Evolutionary conservation across 2,113 vertebrate genomes (phyloP).

Genomic region (Cryptoleucopteryx plumbea): DNA sequence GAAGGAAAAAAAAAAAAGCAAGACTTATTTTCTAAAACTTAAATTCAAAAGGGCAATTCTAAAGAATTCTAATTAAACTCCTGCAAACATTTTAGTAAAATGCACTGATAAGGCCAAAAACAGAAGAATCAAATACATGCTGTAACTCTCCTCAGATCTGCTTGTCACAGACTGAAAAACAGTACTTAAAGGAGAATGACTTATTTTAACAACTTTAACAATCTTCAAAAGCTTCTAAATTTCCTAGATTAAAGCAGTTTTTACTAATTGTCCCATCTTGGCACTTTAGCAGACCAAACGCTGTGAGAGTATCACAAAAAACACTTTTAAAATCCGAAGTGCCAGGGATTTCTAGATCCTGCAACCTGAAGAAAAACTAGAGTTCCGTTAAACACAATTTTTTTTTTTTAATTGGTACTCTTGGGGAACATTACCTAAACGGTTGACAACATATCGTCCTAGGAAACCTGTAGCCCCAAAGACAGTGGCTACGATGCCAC

Average conservation of each 20-base stretch:
- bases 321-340: background rate
- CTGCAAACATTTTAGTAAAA: background rate
- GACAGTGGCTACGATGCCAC: conserved; percentile 91
- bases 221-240: background rate
- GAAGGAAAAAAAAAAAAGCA: background rate
- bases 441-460: conserved; percentile 90
- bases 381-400: fast-evolving
- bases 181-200: background rate
- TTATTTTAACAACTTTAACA: background rate
- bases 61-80: background rate
- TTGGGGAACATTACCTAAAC: conserved; percentile 77
- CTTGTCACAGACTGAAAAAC: background rate
- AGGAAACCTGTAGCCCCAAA: conserved; percentile 95
- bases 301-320: background rate
- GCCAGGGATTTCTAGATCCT: background rate
- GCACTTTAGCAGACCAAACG: background rate
- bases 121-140: background rate
- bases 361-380: background rate
- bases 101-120: background rate
- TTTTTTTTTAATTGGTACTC: background rate
- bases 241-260: background rate
- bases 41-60: background rate
- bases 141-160: background rate
- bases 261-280: background rate
- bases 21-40: background rate